These are phyloP conservation scores for Rhimphoctona megacephalus DNA, from an alignment of 2,888 invertebrate genomes.

Conservation along the genomic window DNA sequence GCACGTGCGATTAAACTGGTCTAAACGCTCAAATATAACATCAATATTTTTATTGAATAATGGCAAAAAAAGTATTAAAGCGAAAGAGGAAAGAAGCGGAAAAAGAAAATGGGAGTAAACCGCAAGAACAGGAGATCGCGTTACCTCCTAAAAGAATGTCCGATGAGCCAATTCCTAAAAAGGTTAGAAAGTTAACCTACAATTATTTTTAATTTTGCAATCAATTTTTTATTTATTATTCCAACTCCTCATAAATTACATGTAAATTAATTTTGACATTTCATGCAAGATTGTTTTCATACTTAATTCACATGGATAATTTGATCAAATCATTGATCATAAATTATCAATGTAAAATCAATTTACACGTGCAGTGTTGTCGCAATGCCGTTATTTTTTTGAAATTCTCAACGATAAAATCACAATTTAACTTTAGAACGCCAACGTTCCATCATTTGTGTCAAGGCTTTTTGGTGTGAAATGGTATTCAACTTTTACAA, in stretches of 20 bases:
- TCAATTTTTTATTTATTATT: not conserved
- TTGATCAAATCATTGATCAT: no score
- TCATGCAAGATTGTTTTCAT: not conserved
- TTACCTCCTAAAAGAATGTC: slow-evolving; percentile 89
- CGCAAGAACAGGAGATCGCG: slow-evolving; percentile 79
- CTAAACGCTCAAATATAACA: not conserved
- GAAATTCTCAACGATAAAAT: no score
- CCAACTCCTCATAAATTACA: not conserved
- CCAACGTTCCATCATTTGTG: no score
- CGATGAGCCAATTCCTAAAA: slow-evolving; percentile 90
- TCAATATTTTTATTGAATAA: slow-evolving; percentile 44
- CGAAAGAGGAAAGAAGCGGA: slow-evolving; percentile 72
- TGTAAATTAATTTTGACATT: not conserved
- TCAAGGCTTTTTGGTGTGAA: no score
- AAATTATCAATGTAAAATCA: no score
- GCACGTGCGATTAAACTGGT: slow-evolving; percentile 40
- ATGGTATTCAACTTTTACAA: no score
- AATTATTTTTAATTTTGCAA: slow-evolving; percentile 2
- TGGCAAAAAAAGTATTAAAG: slow-evolving; percentile 75
- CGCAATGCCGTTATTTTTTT: no score
- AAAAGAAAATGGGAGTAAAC: slow-evolving; percentile 66
- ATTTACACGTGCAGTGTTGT: no score
- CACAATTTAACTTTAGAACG: no score
- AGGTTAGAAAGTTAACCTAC: slow-evolving; percentile 85
- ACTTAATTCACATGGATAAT: no score